These are phyloP conservation scores for Sarcophaga rosellei DNA, from an alignment of 2,888 invertebrate species.

Conservation along the genomic window DNA sequence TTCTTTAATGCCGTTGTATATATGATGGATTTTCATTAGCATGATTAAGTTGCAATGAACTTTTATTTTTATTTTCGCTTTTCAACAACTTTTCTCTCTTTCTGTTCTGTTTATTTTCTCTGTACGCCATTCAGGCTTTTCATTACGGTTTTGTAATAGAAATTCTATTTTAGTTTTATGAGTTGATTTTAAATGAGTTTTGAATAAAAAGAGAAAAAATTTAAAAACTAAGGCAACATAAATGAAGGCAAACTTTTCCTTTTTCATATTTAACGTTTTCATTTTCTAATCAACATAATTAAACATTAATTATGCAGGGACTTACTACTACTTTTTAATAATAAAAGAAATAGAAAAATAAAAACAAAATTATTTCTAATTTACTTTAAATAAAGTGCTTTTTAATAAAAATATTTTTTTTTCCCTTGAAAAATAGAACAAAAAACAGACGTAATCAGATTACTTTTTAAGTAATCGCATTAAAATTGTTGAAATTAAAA, in stretches of 20 bases:
- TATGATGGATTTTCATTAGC: conserved; percentile 43
- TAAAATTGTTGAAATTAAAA: no score
- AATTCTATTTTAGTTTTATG: neutral
- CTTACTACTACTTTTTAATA: neutral
- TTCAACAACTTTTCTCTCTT: conserved; percentile 7
- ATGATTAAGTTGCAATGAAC: conserved; percentile 36
- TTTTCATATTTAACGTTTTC: neutral
- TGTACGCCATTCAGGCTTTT: neutral
- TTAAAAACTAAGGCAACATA: no score
- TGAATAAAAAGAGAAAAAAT: neutral
- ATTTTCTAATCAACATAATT: conserved; percentile 27
- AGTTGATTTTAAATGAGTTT: conserved; percentile 11
- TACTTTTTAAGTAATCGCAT: no score
- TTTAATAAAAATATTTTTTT: no score
- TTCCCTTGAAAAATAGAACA: no score
- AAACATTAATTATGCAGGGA: conserved; percentile 6
- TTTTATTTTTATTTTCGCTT: conserved; percentile 31
- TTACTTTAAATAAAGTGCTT: no score
- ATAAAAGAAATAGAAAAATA: neutral
- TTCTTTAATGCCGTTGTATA: neutral
- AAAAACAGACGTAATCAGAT: no score
- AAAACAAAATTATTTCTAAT: no score
- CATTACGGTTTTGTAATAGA: neutral
- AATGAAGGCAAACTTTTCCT: conserved; percentile 15
- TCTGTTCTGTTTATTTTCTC: neutral